phyloP scores from a whole-genome alignment of 1,140 invertebrate species.

The Drosophila guanche region DNA sequence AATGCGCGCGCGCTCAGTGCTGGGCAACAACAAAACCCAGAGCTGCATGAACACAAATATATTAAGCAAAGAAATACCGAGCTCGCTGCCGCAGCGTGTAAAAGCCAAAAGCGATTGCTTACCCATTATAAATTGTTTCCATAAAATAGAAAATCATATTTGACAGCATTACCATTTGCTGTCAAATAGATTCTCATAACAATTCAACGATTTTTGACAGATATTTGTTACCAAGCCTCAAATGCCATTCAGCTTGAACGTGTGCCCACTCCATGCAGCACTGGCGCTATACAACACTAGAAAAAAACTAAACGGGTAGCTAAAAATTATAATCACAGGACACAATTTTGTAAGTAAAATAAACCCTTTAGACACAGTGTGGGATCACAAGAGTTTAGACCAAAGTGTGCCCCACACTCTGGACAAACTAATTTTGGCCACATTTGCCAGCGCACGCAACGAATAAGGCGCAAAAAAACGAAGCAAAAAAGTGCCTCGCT shows the following conservation, averaged over 20 bases:
- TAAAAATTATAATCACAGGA: constrained; percentile 74
- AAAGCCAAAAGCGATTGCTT: not conserved
- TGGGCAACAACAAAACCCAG: constrained; percentile 22
- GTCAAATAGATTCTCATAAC: not conserved
- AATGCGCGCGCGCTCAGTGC: constrained; percentile 61
- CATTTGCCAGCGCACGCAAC: constrained; percentile 27
- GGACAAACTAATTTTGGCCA: constrained; percentile 43
- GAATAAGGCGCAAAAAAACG: constrained; percentile 37
- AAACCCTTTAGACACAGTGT: constrained; percentile 39
- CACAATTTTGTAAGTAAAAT: constrained; percentile 79
- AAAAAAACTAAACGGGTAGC: constrained; percentile 72
- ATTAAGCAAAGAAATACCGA: constrained; percentile 31
- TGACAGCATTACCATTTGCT: not conserved
- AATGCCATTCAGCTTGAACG: constrained; percentile 49
- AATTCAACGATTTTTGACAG: not conserved
- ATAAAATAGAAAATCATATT: too few relatives aligned
- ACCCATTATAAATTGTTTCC: too few relatives aligned
- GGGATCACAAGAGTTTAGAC: constrained; percentile 4
- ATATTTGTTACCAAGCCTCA: constrained; percentile 1
- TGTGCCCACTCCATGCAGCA: constrained; percentile 18
- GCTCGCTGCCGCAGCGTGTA: constrained; percentile 2
- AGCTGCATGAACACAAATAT: constrained; percentile 17
- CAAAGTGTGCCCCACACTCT: constrained; percentile 50
- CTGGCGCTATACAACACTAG: constrained; percentile 60
- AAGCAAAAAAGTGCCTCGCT: constrained; percentile 49